Evolutionary conservation across 2,888 invertebrate species (phyloP), one percentile per base, ranked within the genome.

Genomic region (Pheosia gnoma): DNA sequence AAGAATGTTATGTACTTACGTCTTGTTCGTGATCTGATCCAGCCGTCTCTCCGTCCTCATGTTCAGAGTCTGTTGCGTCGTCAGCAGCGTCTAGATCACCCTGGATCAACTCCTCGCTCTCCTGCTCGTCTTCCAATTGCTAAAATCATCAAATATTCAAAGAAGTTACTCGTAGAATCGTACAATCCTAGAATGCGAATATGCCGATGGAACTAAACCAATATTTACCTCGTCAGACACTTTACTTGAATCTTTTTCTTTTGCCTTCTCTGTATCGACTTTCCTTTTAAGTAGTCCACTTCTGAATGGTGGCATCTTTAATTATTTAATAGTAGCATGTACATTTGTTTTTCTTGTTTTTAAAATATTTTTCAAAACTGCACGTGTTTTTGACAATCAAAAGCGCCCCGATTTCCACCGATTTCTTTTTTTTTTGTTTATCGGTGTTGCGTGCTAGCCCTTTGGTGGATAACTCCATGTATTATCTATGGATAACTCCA

Each of bases 231-330:
- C 77, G 8, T 79, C 75, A 9, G 76, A 62, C 5, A 51, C 54
- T 65, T 81, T 78, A 10, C 62, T 60, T 36, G 67, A 10, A 6
- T 60, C 57, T 52, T 58, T 63, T 59, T 49, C 57, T 52, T 74
- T 76, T 9, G 66, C 36, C 52, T 82, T 75, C 10, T 75, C 68
- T 37, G 73, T 62, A 38, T 75, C 75, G 56, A 78, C 73, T 81
- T 91, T 92, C 68, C 92, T 82, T 80, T 93, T 93, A 10, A 86
- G 70, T 65, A 92, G 80, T 57, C 91, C 93, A 60, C 79, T 75
- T 77, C 78, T 86, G 72, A 85, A 91, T 36, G 93, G 93, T 53
- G 93, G 93, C 92, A 93, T 93, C 80, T 77, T 88, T 47, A 47
- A 47, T 47, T n/a, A n/a, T 3, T 47, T 11, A 47, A n/a, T 45